phyloP scores from a whole-genome alignment of 2,113 vertebrate genomes.

The Festucalex cinctus region DNA sequence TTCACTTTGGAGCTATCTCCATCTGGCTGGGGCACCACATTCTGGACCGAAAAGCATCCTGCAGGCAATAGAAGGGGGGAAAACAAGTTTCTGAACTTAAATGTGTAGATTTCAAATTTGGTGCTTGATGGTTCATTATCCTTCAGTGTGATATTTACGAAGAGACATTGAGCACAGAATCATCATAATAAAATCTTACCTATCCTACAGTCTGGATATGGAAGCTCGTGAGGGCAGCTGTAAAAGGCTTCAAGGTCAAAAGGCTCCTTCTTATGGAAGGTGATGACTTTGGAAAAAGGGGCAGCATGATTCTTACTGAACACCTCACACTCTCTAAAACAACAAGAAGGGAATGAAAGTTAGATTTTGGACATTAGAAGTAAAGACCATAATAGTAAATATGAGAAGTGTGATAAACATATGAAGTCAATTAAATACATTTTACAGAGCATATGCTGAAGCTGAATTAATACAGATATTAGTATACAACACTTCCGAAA shows the following conservation, averaged over 20 bases:
- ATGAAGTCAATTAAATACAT: too few species aligned
- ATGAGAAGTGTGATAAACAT: not conserved
- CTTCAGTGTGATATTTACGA: not conserved
- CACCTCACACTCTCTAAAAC: constrained; percentile 88
- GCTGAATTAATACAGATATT: too few species aligned
- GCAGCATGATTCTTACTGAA: constrained; percentile 91
- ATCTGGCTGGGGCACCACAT: constrained; percentile 85
- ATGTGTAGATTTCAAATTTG: not conserved
- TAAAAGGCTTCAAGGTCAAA: constrained; percentile 94
- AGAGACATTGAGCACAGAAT: not conserved
- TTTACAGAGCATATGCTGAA: too few species aligned
- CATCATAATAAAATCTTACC: constrained; percentile 66
- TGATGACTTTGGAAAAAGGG: constrained; percentile 95
- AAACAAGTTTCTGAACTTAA: not conserved
- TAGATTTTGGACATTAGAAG: not conserved
- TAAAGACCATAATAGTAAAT: not conserved
- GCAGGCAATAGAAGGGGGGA: constrained; percentile 18
- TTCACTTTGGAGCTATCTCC: constrained; percentile 93
- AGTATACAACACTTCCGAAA: too few species aligned
- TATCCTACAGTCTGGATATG: constrained; percentile 90
- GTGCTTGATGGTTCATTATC: not conserved
- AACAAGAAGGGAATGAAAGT: constrained; percentile 23
- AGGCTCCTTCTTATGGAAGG: constrained; percentile 95
- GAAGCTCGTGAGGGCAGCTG: constrained; percentile 85
- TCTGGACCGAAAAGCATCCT: constrained; percentile 89